These are phyloP conservation scores for Chionis minor DNA, from an alignment of 2,113 vertebrate genomes.

Conservation along the genomic window DNA sequence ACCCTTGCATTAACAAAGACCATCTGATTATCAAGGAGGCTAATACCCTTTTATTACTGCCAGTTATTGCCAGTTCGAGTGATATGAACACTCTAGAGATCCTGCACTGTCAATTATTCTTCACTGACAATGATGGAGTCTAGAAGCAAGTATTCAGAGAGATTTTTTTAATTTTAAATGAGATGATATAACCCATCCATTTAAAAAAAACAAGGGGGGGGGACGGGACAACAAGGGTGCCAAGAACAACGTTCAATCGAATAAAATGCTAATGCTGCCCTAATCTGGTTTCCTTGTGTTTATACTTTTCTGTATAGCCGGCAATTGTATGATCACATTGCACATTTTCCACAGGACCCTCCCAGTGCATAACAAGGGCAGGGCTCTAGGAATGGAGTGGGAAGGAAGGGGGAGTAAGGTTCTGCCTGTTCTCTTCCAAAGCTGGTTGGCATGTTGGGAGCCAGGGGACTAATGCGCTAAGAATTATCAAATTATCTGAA, in stretches of 20 bases:
- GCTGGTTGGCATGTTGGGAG: neutral
- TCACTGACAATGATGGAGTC: neutral
- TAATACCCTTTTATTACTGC: neutral
- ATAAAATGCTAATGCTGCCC: neutral
- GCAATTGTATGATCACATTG: neutral
- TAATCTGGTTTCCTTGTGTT: neutral
- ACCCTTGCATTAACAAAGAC: neutral
- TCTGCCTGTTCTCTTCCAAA: neutral
- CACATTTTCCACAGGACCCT: neutral
- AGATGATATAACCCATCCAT: neutral
- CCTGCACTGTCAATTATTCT: neutral
- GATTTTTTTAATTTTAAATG: neutral
- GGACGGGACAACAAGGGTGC: neutral
- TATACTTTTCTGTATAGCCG: neutral
- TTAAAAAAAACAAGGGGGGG: accelerated
- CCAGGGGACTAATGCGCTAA: neutral
- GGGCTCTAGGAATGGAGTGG: neutral
- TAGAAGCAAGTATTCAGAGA: neutral
- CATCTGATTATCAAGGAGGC: neutral
- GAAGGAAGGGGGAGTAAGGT: neutral
- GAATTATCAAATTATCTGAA: neutral
- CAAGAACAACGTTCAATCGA: neutral
- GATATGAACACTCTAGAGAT: neutral
- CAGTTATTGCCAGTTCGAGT: neutral
- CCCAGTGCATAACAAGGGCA: neutral